phyloP scores from a whole-genome alignment of 2,888 invertebrate species.

The Sesia bembeciformis region DNA sequence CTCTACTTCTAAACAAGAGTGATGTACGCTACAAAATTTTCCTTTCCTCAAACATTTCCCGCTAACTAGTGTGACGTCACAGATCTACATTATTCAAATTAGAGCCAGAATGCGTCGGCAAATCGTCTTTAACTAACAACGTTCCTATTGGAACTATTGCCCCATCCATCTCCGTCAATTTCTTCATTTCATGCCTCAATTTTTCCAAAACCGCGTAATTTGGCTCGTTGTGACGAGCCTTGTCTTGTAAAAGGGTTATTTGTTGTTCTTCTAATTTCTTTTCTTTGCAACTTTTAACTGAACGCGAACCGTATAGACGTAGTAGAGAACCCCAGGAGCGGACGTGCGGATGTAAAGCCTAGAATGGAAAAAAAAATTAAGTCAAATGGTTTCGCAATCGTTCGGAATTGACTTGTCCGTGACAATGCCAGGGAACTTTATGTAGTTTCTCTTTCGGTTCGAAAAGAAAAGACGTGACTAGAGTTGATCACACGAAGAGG shows the following conservation, averaged over 20 bases:
- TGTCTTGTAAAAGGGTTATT: conserved; percentile 86
- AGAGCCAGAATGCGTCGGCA: conserved; percentile 73
- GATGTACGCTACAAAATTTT: too few relatives aligned
- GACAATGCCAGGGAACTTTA: too few relatives aligned
- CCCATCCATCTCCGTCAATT: conserved; percentile 78
- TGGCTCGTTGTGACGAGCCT: conserved; percentile 91
- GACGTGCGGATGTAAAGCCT: conserved; percentile 95
- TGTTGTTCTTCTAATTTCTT: conserved; percentile 94
- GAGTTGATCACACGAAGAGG: too few relatives aligned
- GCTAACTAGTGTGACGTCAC: conserved; percentile 30
- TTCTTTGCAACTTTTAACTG: conserved; percentile 92
- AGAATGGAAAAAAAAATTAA: conserved; percentile 15
- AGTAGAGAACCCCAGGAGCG: conserved; percentile 95
- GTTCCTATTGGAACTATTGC: conserved; percentile 76
- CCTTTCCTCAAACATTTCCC: too few relatives aligned
- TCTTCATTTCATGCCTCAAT: conserved; percentile 86
- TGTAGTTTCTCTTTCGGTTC: too few relatives aligned
- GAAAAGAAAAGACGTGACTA: too few relatives aligned
- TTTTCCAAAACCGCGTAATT: conserved; percentile 93
- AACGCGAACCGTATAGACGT: conserved; percentile 92
- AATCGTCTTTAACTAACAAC: conserved; percentile 21
- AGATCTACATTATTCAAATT: conserved; percentile 87
- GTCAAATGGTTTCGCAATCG: background rate
- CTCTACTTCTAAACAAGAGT: too few relatives aligned
- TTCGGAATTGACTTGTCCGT: background rate